Base-by-base conservation (phyloP, 2,888 invertebrate species). In the Meteorus cinctellus region DNA sequence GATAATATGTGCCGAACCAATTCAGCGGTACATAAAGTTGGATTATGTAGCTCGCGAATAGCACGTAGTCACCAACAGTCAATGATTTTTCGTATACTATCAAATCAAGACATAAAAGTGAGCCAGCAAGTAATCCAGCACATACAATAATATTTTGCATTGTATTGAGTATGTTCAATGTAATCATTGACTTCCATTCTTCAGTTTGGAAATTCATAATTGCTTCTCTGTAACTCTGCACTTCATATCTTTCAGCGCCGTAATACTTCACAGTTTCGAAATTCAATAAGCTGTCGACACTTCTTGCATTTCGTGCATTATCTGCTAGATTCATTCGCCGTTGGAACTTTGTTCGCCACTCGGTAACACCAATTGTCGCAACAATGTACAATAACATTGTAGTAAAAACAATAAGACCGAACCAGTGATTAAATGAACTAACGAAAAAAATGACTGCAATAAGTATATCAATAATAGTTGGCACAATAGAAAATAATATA, bases 181-280 rank as follows among this genome's bases (percentile, higher is more conserved):
- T 96, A 10, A 97, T 92, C 81, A 93, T 92, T 0, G 96, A 94
- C 82, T 95, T 95, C 93, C 96, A 99, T 91, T 99, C 99, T 89
- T 97, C 96, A 88, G 91, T 94, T 93, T 97, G 98, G 89, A 92
- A 98, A 78, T 94, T 93, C 3, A 95, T 87, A 82, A 99, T 96
- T n/a, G 97, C 95, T 24, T 94, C 94, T 79, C 93, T 92, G 87
- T 97, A 99, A 14, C 95, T 92, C 16, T 95, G 90, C 0, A 97
- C 96, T 91, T 99, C 99, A 90, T 97, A 98, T 1, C 93, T 88
- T 88, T 99, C 98, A 0, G 97, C 98, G 5, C 96, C 96, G 88
- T 98, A 99, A 90, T 99, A 99, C 89, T 99, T 99, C 0, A 98
- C 99, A 0, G 99, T 99, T 91, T 99, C 99, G 90, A 97, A 99